These are phyloP conservation scores for Cavia porcellus DNA, from an alignment of 2,113 vertebrate genomes.

Conservation along the genomic window DNA sequence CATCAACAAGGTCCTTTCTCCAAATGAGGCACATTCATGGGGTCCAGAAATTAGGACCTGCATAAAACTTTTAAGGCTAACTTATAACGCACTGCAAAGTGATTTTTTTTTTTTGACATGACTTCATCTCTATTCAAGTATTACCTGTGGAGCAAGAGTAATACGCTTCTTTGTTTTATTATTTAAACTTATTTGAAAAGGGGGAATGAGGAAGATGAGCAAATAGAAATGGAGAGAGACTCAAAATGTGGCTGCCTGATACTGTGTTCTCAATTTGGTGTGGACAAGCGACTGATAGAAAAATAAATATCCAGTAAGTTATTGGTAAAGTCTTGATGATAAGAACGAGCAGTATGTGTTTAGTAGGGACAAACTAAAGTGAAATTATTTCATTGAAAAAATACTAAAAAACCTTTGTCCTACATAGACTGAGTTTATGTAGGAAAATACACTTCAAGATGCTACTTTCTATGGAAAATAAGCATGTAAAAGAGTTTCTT, in stretches of 20 bases:
- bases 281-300: neutral
- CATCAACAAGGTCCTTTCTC: neutral
- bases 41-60: neutral
- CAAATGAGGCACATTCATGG: neutral
- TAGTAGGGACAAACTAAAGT: neutral
- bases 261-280: neutral
- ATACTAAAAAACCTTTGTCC: neutral
- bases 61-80: neutral
- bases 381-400: neutral
- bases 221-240: neutral
- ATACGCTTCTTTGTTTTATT: neutral
- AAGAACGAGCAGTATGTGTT: neutral
- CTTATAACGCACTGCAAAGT: neutral
- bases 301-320: neutral
- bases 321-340: neutral
- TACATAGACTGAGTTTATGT: neutral
- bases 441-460: neutral
- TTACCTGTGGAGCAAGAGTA: neutral
- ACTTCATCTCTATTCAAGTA: neutral
- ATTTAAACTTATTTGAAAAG: neutral
- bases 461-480: neutral
- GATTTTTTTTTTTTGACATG: neutral
- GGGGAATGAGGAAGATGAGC: neutral
- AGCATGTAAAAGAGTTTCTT: neutral
- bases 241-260: neutral